Evolutionary conservation across 2,113 vertebrate species (phyloP), one percentile per base, ranked within the genome.

Genomic region (Steatornis caripensis): DNA sequence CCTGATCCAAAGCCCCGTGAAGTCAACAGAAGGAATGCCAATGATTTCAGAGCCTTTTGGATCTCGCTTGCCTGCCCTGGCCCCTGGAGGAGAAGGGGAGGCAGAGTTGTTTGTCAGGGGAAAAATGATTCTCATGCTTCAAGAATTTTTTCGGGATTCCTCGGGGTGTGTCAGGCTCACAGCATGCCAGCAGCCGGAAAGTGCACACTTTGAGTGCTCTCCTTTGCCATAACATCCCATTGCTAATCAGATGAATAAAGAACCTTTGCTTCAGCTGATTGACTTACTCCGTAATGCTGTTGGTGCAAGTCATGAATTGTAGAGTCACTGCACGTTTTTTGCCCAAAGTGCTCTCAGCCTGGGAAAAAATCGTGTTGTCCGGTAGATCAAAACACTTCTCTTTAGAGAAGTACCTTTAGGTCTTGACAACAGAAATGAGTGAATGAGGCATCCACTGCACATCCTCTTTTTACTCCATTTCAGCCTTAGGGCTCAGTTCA

Each of bases 91-190:
- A 96, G 85, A 86, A 96, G n/a, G 8, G 37, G 54, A 79, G 53
- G 34, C 70, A 93, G 84, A 85, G 48, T 10, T 85, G 58, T 84
- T 77, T 85, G 58, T 84, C 72, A 78, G 16, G 41, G 30, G 29
- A 5, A 91, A 89, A 94, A 57, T 0, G 0, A 87, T 85, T 96
- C 84, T 94, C 89, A 94, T 85, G 84, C 89, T 90, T 94, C 87
- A 95, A 94, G 70, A 87, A 90, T 91, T 95, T 85, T 96, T 95
- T 95, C 92, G 88, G 82, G 87, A 88, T 96, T 96, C 78, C 78
- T 93, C 6, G 11, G 82, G 82, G 62, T 3, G 11, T 85, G 84
- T 93, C 93, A 83, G 79, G 82, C 82, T 87, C 6, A 2, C 66
- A 86, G 62, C 62, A 60, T 86, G 90, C 85, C 88, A 88, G 68